These are phyloP conservation scores for Trematocara variabile DNA, from an alignment of 2,113 vertebrate species.

Conservation along the genomic window DNA sequence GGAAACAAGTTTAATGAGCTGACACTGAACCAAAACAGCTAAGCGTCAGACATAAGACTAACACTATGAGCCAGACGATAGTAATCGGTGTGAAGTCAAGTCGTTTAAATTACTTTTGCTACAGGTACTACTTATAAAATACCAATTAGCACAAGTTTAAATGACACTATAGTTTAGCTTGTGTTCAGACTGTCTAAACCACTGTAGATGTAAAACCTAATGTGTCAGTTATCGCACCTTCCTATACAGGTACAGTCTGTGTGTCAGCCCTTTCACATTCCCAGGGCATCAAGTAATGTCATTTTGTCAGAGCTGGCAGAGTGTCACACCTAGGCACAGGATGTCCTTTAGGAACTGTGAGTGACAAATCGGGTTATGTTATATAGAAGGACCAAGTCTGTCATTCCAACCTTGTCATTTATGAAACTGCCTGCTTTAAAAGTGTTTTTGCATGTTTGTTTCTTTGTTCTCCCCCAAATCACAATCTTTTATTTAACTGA, in stretches of 20 bases:
- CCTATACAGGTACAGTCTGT: background rate
- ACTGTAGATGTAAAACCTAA: background rate
- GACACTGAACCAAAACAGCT: background rate
- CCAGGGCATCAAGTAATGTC: background rate
- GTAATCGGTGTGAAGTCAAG: background rate
- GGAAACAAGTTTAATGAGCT: background rate
- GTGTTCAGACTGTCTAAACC: background rate
- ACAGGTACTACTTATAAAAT: background rate
- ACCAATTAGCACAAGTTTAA: background rate
- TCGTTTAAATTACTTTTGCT: background rate
- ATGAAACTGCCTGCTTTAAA: background rate
- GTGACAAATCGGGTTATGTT: background rate
- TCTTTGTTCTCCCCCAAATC: background rate
- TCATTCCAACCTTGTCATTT: background rate
- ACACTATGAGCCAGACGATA: background rate
- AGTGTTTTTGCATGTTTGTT: background rate
- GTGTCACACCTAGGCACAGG: background rate
- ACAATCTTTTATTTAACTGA: background rate
- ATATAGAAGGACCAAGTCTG: background rate
- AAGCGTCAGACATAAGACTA: background rate
- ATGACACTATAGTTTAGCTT: too few species aligned
- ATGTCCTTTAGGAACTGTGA: background rate
- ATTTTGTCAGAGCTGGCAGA: background rate
- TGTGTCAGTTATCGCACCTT: background rate
- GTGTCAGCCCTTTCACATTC: background rate